These are phyloP conservation scores for Hemibagrus guttatus DNA, from an alignment of 2,797 vertebrate species.

Conservation along the genomic window DNA sequence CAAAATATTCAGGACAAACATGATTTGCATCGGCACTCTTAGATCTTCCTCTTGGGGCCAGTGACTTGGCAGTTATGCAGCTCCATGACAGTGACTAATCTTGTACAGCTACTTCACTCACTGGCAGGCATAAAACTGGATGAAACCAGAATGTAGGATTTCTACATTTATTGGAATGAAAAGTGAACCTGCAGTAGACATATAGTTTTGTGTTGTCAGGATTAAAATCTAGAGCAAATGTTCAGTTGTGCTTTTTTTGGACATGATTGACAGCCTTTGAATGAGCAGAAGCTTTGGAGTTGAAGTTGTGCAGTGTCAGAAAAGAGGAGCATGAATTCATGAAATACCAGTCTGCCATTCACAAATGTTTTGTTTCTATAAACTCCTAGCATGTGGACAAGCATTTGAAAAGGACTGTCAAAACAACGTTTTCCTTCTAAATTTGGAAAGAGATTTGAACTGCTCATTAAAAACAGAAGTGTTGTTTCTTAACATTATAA, in stretches of 20 bases:
- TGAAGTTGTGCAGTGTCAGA: background rate
- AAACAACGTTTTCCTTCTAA: background rate
- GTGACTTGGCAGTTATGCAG: slow-evolving; percentile 19
- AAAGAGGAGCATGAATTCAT: background rate
- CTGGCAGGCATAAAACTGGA: background rate
- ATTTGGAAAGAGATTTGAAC: background rate
- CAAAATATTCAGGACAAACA: slow-evolving; percentile 31
- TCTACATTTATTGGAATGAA: background rate
- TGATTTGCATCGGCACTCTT: slow-evolving; percentile 41
- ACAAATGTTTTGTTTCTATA: slow-evolving; percentile 27
- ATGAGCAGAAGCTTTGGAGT: background rate
- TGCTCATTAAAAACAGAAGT: background rate
- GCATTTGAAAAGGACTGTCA: slow-evolving; percentile 20
- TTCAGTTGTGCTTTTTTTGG: background rate
- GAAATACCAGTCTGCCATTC: slow-evolving; percentile 33
- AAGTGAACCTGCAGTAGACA: background rate
- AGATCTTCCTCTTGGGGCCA: slow-evolving; percentile 22
- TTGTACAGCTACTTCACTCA: slow-evolving; percentile 21
- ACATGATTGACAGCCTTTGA: background rate
- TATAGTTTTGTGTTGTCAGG: background rate
- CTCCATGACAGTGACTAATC: slow-evolving; percentile 37
- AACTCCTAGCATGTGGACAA: slow-evolving; percentile 14
- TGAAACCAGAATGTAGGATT: background rate
- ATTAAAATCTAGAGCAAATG: background rate
- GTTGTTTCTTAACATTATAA: background rate